Evolutionary conservation across 2,113 vertebrate species (phyloP).

Genomic region (Silurus meridionalis): DNA sequence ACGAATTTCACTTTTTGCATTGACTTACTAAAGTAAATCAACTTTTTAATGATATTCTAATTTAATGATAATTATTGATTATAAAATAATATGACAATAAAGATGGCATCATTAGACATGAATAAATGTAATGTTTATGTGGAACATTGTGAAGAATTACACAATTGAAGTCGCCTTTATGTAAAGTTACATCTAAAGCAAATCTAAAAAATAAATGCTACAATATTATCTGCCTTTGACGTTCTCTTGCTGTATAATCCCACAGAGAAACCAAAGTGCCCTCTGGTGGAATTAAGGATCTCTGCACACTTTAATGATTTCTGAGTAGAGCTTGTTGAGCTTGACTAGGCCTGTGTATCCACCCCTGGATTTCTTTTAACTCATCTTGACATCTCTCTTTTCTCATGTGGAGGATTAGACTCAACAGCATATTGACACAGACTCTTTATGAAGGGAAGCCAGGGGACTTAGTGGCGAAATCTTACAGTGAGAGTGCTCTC

Average conservation of each 20-base stretch:
- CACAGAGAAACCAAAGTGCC: slow-evolving; percentile 46
- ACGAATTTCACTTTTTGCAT: no score
- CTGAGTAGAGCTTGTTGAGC: slow-evolving; percentile 44
- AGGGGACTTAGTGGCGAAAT: slow-evolving; percentile 64
- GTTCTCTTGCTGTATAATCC: not conserved
- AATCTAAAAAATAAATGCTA: no score
- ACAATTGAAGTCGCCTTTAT: no score
- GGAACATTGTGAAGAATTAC: no score
- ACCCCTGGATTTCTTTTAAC: slow-evolving; percentile 64
- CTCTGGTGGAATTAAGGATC: slow-evolving; percentile 62
- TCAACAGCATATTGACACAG: slow-evolving; percentile 57
- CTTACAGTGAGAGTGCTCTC: slow-evolving; percentile 69
- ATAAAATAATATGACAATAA: no score
- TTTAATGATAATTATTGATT: no score
- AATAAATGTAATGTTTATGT: no score
- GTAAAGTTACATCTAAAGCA: no score
- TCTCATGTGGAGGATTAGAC: slow-evolving; percentile 61
- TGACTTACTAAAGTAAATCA: no score
- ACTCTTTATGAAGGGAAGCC: slow-evolving; percentile 67
- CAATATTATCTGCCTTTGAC: no score
- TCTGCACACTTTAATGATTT: slow-evolving; percentile 48
- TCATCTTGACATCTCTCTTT: slow-evolving; percentile 71
- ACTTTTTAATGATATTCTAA: no score
- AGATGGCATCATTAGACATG: no score
- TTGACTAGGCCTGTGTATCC: slow-evolving; percentile 54